A percentile compares a stretch with the other conserved stretches of the same genome.
These are phyloP conservation scores for Itoplectis maculator DNA, from an alignment of 2,888 invertebrate species.

Conservation along the genomic window DNA sequence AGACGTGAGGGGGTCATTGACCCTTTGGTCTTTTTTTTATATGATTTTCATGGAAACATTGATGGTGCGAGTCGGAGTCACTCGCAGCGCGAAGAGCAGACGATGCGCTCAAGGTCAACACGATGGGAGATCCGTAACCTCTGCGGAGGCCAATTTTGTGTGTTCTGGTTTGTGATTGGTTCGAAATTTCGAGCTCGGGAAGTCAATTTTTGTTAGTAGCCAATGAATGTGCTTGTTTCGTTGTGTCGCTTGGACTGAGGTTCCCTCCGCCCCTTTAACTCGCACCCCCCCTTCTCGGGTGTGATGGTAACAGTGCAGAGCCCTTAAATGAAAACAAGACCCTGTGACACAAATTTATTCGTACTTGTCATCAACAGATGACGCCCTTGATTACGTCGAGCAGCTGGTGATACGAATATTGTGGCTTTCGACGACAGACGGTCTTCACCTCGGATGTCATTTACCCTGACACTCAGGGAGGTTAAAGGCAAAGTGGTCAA, in stretches of 20 bases:
- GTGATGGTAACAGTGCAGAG: neutral
- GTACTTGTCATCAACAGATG: slow-evolving; percentile 22
- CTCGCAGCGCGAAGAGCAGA: neutral
- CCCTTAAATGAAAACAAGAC: slow-evolving; percentile 1
- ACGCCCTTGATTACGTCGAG: slow-evolving; percentile 1
- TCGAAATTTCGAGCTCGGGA: neutral
- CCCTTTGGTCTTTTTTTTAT: no score
- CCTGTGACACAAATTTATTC: neutral
- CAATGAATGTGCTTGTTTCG: neutral
- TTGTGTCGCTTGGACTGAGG: no score
- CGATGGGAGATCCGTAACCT: neutral
- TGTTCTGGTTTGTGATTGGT: slow-evolving; percentile 1
- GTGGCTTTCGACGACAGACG: neutral
- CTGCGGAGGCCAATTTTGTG: neutral
- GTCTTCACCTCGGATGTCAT: slow-evolving; percentile 24
- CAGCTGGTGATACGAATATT: neutral
- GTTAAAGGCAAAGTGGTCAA: slow-evolving; percentile 17
- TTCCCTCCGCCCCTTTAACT: no score
- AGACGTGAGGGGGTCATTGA: no score
- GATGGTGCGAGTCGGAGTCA: no score
- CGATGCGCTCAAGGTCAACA: slow-evolving; percentile 13
- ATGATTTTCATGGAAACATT: no score
- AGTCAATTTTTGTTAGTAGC: neutral
- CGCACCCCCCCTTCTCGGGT: neutral
- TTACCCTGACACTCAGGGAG: neutral